These are phyloP conservation scores for Homarus gammarus DNA, from an alignment of 2,888 invertebrate species.

Conservation along the genomic window DNA sequence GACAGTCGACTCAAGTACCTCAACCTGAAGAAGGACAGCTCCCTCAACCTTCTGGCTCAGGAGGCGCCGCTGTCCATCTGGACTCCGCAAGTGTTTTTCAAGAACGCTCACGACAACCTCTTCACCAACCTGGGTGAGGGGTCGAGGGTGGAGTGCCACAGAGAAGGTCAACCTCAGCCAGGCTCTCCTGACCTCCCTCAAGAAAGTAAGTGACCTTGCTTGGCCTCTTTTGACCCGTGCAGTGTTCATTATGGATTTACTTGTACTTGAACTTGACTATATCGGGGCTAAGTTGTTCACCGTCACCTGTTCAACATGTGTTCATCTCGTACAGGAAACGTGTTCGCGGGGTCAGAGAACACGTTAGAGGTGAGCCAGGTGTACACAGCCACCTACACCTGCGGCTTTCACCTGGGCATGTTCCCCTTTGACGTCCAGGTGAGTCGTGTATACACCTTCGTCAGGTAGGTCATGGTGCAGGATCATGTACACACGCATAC, in stretches of 20 bases:
- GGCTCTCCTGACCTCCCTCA: slow-evolving; percentile 44
- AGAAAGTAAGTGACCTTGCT: slow-evolving; percentile 49
- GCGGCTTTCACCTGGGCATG: slow-evolving; percentile 70
- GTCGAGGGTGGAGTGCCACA: slow-evolving; percentile 42
- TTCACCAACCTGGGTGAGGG: slow-evolving; percentile 54
- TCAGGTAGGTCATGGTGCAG: not conserved
- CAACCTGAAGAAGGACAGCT: slow-evolving; percentile 64
- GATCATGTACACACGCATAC: not conserved
- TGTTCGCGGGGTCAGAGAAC: slow-evolving; percentile 58
- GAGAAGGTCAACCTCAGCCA: slow-evolving; percentile 26
- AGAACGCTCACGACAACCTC: slow-evolving; percentile 57
- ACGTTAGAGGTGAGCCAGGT: slow-evolving; percentile 64
- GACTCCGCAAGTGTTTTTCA: slow-evolving; percentile 67
- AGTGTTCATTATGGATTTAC: too few species aligned
- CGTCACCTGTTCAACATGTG: too few species aligned
- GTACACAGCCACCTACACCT: slow-evolving; percentile 52
- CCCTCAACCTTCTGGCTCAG: slow-evolving; percentile 37
- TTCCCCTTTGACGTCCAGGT: slow-evolving; percentile 75
- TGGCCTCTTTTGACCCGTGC: not conserved
- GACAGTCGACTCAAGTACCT: slow-evolving; percentile 59
- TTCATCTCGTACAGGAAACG: slow-evolving; percentile 39
- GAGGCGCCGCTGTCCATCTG: slow-evolving; percentile 46
- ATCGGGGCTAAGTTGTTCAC: too few species aligned
- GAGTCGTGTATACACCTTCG: not conserved
- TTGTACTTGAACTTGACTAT: too few species aligned